Evolutionary conservation across 2,797 vertebrate species (phyloP).

Genomic region (Enteromius mattozi): DNA sequence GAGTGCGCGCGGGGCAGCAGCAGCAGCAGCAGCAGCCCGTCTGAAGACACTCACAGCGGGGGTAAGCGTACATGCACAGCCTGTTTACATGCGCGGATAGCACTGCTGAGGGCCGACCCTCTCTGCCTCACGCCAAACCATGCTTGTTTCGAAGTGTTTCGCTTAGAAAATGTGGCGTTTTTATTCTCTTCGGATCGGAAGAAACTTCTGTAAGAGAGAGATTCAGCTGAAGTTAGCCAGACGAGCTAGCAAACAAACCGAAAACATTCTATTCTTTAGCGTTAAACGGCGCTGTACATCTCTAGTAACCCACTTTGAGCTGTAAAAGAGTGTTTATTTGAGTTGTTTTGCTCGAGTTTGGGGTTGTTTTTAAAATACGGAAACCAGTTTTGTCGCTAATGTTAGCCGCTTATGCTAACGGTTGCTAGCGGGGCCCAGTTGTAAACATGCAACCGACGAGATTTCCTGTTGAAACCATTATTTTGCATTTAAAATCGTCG

Average conservation of each 20-base stretch:
- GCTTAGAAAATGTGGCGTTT: background rate
- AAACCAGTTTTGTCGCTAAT: constrained; percentile 22
- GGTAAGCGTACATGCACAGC: constrained; percentile 25
- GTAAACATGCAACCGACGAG: constrained; percentile 9
- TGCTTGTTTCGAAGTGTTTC: background rate
- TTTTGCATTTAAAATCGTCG: background rate
- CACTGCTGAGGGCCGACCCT: background rate
- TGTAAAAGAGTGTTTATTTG: background rate
- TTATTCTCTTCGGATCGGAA: background rate
- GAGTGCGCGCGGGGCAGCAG: constrained; percentile 37
- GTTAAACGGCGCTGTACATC: no score
- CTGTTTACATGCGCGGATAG: background rate
- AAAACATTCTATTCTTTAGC: background rate
- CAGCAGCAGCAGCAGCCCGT: constrained; percentile 30
- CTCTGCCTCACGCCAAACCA: background rate
- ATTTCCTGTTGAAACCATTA: background rate
- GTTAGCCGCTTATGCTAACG: constrained; percentile 48
- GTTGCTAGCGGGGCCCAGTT: constrained; percentile 39
- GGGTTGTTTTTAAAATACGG: constrained; percentile 15
- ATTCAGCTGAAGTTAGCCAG: constrained; percentile 39
- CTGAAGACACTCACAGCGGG: constrained; percentile 32
- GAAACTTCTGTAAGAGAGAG: constrained; percentile 41
- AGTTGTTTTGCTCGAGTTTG: background rate
- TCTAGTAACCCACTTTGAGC: background rate
- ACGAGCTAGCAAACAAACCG: constrained; percentile 1